Evolutionary conservation across 1,140 invertebrate species (phyloP).

Genomic region (Eumeta japonica): DNA sequence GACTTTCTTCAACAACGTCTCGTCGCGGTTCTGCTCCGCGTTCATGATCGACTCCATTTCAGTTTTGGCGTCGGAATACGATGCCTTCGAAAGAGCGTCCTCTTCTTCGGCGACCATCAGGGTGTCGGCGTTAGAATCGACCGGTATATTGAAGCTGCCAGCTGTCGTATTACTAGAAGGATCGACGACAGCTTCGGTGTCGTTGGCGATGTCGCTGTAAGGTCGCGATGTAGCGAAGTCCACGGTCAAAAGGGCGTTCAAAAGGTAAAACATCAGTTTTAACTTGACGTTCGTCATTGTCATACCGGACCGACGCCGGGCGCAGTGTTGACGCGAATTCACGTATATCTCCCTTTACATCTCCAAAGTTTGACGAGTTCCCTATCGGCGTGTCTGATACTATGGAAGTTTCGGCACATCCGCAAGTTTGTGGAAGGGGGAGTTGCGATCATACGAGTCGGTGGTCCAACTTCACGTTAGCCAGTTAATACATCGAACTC

Average conservation of each 20-base stretch:
- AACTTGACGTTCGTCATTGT: constrained; percentile 40
- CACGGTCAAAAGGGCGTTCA: constrained; percentile 36
- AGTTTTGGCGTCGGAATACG: constrained; percentile 31
- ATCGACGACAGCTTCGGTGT: no score
- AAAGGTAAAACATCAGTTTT: constrained; percentile 46
- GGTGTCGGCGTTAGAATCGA: constrained; percentile 44
- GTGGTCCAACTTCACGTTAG: no score
- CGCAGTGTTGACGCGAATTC: no score
- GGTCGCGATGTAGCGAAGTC: constrained; percentile 37
- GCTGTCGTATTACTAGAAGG: constrained; percentile 27
- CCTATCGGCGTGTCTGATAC: no score
- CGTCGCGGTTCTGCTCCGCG: constrained; percentile 41
- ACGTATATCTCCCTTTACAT: no score
- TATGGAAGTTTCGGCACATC: no score
- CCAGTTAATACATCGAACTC: no score
- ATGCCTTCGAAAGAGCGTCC: constrained; percentile 27
- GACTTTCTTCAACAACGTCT: constrained; percentile 30
- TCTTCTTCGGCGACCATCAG: constrained; percentile 38
- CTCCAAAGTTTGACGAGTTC: no score
- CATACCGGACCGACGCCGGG: no score
- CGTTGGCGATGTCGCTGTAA: constrained; percentile 22
- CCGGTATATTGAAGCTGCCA: constrained; percentile 36
- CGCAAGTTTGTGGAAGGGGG: no score
- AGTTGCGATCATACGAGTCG: no score
- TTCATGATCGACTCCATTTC: constrained; percentile 38